Percentiles rank a stretch among this genome's conserved stretches.
Conservation (phyloP, 2,113 vertebrate species). For the Notechis scutatus region DNA sequence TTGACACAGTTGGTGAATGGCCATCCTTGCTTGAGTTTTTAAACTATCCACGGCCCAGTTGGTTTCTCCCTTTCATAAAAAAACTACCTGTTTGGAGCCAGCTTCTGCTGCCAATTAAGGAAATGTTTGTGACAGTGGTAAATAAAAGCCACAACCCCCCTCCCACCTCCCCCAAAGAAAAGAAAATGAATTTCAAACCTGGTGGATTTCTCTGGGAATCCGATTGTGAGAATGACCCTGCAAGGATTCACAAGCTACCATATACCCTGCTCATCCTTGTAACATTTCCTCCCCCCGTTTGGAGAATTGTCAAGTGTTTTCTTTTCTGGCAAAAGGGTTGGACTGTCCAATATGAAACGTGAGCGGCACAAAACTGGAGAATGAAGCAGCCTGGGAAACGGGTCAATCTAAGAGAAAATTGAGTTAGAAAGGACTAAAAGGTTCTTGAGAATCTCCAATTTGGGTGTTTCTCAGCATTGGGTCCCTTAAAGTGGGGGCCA, state of each 20-base stretch:
- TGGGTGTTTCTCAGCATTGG: neutral
- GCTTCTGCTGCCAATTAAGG: neutral
- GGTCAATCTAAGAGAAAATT: neutral
- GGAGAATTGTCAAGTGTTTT: neutral
- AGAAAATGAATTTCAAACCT: neutral
- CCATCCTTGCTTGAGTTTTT: neutral
- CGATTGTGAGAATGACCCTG: neutral
- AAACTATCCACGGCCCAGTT: neutral
- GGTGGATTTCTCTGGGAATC: neutral
- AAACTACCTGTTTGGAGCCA: neutral
- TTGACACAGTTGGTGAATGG: neutral
- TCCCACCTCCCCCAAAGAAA: neutral
- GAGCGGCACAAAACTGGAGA: neutral
- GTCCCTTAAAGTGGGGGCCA: neutral
- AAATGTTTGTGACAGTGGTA: neutral
- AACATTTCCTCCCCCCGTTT: neutral
- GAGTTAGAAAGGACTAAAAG: neutral
- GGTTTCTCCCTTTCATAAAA: neutral
- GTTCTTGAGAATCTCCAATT: neutral
- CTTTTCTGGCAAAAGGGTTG: neutral
- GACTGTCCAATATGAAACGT: neutral
- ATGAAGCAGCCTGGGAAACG: rapidly evolving
- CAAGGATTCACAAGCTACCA: neutral
- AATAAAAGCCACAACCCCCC: too few species aligned
- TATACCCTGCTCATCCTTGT: neutral